These are phyloP conservation scores for Hololepta plana DNA, from an alignment of 2,888 invertebrate genomes.

Conservation along the genomic window DNA sequence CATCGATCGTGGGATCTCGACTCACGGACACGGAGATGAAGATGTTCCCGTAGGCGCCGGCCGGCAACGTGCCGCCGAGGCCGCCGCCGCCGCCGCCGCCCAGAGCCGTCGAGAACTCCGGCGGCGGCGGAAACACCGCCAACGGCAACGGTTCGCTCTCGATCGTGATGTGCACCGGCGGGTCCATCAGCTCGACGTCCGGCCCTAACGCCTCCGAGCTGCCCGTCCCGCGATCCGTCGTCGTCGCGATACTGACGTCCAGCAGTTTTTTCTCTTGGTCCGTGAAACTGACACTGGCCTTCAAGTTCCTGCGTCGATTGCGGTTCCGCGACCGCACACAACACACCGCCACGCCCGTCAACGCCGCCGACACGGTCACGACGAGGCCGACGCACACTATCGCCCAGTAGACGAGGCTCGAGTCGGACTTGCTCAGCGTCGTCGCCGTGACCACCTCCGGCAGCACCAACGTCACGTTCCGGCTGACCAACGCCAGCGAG, in stretches of 20 bases:
- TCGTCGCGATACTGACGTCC: constrained; percentile 60
- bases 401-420: constrained; percentile 53
- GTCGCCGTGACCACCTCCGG: constrained; percentile 59
- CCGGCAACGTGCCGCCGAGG: constrained; percentile 31
- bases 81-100: no score
- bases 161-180: constrained; percentile 32
- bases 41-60: constrained; percentile 51
- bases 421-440: constrained; percentile 53
- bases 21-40: constrained; percentile 68
- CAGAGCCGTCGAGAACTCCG: constrained; percentile 42
- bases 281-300: constrained; percentile 65
- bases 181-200: constrained; percentile 33
- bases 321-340: constrained; percentile 34
- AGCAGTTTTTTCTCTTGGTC: constrained; percentile 78
- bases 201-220: constrained; percentile 34
- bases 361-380: constrained; percentile 39
- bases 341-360: constrained; percentile 40
- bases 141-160: constrained; percentile 27
- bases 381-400: constrained; percentile 54
- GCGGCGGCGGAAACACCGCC: constrained; percentile 33
- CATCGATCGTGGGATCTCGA: constrained; percentile 48
- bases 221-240: constrained; percentile 41
- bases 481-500: constrained; percentile 37
- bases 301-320: constrained; percentile 45
- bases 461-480: constrained; percentile 44